Evolutionary conservation across 1,140 invertebrate genomes (phyloP).

Genomic region (Bombus pascuorum): DNA sequence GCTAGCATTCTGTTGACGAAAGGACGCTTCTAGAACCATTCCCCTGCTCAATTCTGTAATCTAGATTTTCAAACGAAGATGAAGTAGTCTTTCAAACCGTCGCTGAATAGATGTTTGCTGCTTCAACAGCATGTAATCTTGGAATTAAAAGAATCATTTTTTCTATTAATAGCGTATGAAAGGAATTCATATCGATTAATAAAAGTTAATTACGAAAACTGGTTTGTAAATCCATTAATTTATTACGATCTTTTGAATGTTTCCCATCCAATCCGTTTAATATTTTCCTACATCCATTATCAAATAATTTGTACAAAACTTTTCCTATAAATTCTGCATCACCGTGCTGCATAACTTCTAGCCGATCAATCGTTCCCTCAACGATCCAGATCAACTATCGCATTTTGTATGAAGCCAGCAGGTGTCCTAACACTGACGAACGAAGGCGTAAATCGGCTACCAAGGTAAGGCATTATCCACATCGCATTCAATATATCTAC

Average conservation of each 20-base stretch:
- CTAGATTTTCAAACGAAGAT: background rate
- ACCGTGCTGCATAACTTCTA: background rate
- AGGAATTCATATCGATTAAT: too few relatives aligned
- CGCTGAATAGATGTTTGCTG: background rate
- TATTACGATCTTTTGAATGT: background rate
- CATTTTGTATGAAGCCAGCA: background rate
- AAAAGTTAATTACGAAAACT: background rate
- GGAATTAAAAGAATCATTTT: background rate
- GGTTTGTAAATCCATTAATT: background rate
- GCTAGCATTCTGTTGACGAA: background rate
- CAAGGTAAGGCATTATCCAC: background rate
- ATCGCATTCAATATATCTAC: background rate
- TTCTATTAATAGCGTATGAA: background rate
- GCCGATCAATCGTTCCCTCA: background rate
- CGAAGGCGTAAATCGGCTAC: background rate
- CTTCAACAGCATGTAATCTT: background rate
- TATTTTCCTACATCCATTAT: too few relatives aligned
- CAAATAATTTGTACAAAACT: too few relatives aligned
- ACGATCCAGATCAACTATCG: background rate
- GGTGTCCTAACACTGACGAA: background rate
- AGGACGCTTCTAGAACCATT: background rate
- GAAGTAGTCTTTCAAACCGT: background rate
- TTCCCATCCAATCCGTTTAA: too few relatives aligned
- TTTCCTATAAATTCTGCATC: too few relatives aligned
- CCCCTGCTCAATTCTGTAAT: background rate